These are phyloP conservation scores for Microctenopoma stevenorrisi DNA, from an alignment of 2,797 vertebrate species.

Conservation along the genomic window DNA sequence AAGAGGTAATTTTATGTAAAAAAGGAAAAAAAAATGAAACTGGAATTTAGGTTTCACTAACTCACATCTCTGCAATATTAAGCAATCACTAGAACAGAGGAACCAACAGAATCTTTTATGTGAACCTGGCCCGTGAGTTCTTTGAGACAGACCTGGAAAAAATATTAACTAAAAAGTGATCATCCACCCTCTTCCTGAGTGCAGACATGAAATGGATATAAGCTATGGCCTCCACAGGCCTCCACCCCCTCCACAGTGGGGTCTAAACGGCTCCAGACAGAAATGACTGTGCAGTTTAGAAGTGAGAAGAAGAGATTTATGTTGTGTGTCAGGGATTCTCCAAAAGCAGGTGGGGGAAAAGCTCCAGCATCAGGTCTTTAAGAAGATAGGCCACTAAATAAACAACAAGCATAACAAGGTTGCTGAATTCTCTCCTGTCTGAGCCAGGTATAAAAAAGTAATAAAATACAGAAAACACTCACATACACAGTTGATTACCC, in stretches of 20 bases:
- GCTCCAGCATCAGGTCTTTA: slow-evolving; percentile 65
- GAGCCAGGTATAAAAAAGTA: slow-evolving; percentile 12
- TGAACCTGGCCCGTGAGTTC: neutral
- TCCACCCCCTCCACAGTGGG: neutral
- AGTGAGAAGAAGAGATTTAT: slow-evolving; percentile 63
- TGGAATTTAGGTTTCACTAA: slow-evolving; percentile 1
- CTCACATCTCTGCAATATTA: too few species aligned
- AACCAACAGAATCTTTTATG: neutral
- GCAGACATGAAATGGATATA: slow-evolving; percentile 46
- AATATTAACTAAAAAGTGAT: neutral
- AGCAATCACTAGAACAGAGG: neutral
- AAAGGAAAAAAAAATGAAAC: neutral
- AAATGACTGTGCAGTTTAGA: slow-evolving; percentile 53
- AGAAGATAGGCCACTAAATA: slow-evolving; percentile 72
- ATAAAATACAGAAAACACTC: slow-evolving; percentile 26
- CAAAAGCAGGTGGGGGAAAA: slow-evolving; percentile 56
- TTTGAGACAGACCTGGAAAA: neutral
- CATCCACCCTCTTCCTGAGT: slow-evolving; percentile 29
- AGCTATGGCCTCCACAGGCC: slow-evolving; percentile 41
- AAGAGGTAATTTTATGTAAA: slow-evolving; percentile 5
- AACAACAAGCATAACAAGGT: slow-evolving; percentile 60
- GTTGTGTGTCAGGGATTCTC: slow-evolving; percentile 64
- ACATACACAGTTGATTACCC: slow-evolving; percentile 16
- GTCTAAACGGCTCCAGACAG: slow-evolving; percentile 52
- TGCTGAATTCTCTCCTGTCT: slow-evolving; percentile 37